A percentile compares a stretch with the other conserved stretches of the same genome.
Conservation (phyloP, 2,113 vertebrate genomes). For the Phoxinus phoxinus region DNA sequence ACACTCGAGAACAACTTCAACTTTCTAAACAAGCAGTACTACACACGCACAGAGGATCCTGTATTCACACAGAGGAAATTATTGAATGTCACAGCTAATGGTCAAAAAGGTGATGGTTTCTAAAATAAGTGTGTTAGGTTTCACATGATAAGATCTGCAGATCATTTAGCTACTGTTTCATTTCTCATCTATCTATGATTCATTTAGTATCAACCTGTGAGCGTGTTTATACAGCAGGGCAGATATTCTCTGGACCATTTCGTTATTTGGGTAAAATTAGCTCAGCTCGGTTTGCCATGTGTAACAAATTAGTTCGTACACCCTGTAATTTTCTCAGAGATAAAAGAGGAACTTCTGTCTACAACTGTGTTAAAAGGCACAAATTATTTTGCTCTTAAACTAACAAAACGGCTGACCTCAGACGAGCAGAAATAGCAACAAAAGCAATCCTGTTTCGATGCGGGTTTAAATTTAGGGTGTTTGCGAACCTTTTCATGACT, state of each 20-base stretch:
- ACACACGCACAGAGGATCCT: not conserved
- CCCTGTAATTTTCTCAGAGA: conserved; percentile 34
- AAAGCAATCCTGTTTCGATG: conserved; percentile 7
- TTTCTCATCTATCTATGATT: not conserved
- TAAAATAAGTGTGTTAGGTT: not conserved
- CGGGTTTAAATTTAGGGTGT: not conserved
- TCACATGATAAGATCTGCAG: no score
- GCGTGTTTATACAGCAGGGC: not conserved
- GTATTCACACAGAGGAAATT: not conserved
- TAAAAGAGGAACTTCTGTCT: conserved; percentile 30
- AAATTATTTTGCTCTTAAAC: conserved; percentile 21
- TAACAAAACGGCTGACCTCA: conserved; percentile 24
- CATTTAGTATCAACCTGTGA: not conserved
- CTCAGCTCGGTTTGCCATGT: conserved; percentile 15
- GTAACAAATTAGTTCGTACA: conserved; percentile 9
- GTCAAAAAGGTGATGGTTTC: not conserved
- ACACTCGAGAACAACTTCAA: conserved; percentile 11
- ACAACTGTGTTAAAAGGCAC: conserved; percentile 32
- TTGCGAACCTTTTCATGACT: conserved; percentile 16
- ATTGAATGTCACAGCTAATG: not conserved
- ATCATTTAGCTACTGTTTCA: not conserved
- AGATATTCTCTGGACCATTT: conserved; percentile 12
- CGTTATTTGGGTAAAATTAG: conserved; percentile 14
- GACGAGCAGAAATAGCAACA: conserved; percentile 34
- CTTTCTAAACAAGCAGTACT: conserved; percentile 17